Evolutionary conservation across 2,113 vertebrate species (phyloP).

Genomic region (Hippocampus abdominalis): DNA sequence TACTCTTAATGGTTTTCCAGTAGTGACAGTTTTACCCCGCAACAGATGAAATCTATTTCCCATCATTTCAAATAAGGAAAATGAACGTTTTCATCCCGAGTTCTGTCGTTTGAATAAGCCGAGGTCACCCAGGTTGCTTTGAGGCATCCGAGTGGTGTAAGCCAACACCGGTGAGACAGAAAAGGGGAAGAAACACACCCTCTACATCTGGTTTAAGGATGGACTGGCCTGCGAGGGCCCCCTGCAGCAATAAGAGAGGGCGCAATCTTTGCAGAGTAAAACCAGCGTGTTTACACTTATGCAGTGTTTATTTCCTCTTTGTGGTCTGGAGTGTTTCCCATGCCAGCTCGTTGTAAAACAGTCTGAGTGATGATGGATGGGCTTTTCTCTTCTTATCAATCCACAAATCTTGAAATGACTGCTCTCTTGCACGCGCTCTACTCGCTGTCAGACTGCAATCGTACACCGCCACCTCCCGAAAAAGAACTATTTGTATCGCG

Average conservation of each 20-base stretch:
- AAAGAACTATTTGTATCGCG: slow-evolving; percentile 1
- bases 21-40: too few relatives aligned
- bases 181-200: slow-evolving; percentile 48
- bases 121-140: slow-evolving; percentile 37
- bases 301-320: slow-evolving; percentile 52
- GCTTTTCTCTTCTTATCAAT: slow-evolving; percentile 30
- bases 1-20: too few relatives aligned
- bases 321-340: slow-evolving; percentile 47
- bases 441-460: slow-evolving; percentile 13
- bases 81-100: neutral
- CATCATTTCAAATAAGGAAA: neutral
- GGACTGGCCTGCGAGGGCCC: slow-evolving; percentile 29
- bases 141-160: slow-evolving; percentile 43
- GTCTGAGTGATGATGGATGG: slow-evolving; percentile 35
- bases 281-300: slow-evolving; percentile 41
- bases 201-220: slow-evolving; percentile 52
- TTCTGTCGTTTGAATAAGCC: slow-evolving; percentile 25
- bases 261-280: slow-evolving; percentile 30
- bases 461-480: neutral
- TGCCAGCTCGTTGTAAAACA: slow-evolving; percentile 50
- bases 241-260: slow-evolving; percentile 24
- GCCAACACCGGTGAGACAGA: slow-evolving; percentile 50
- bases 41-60: neutral
- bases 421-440: neutral
- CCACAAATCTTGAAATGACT: slow-evolving; percentile 6